Percentiles rank a stretch among this genome's conserved stretches.
These are phyloP conservation scores for Protobothrops flavoviridis DNA, from an alignment of 2,113 vertebrate species.

Conservation along the genomic window DNA sequence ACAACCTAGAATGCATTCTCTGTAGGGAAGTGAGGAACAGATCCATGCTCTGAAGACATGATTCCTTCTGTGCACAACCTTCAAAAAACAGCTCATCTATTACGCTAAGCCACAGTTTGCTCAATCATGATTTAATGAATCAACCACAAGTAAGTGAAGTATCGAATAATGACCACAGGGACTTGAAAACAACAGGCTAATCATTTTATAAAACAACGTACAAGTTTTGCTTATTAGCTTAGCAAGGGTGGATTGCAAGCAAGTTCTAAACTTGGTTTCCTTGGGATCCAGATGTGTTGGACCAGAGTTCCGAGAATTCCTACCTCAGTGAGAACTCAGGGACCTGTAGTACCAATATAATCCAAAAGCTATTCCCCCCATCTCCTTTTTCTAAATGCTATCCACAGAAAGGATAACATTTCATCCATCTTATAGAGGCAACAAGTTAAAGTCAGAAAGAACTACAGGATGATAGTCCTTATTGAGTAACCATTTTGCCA, in stretches of 20 bases:
- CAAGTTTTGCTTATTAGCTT: neutral
- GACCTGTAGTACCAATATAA: neutral
- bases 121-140: neutral
- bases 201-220: neutral
- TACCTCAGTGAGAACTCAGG: neutral
- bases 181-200: neutral
- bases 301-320: neutral
- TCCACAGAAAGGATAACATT: neutral
- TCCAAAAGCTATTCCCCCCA: neutral
- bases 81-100: neutral
- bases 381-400: neutral
- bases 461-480: neutral
- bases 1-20: neutral
- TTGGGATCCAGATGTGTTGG: neutral
- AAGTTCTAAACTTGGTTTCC: neutral
- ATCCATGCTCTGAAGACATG: too few species aligned
- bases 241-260: neutral
- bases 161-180: neutral
- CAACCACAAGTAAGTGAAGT: neutral
- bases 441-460: neutral
- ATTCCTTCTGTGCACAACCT: neutral
- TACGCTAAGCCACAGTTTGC: neutral
- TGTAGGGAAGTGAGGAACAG: neutral
- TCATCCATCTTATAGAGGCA: neutral
- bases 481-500: too few species aligned